Conservation (phyloP, 1,140 invertebrate genomes). For the Pectinophora gossypiella region DNA sequence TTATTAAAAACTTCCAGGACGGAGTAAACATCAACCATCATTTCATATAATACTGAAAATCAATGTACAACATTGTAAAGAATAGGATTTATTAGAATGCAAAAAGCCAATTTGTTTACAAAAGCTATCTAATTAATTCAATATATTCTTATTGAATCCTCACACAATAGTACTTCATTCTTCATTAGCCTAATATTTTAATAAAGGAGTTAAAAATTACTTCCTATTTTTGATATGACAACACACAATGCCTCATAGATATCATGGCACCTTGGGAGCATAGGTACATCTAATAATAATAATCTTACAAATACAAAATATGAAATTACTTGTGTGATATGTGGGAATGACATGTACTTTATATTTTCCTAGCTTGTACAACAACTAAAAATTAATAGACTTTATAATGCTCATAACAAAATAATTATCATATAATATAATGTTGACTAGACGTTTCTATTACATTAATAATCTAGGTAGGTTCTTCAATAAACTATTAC, state of each 20-base stretch:
- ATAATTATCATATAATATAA: conserved; percentile 3
- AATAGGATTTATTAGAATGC: conserved; percentile 2
- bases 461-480: background rate
- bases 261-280: conserved; percentile 44
- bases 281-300: conserved; percentile 1
- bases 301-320: background rate
- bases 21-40: conserved; percentile 1
- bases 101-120: conserved; percentile 24
- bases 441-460: conserved; percentile 9
- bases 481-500: conserved; percentile 12
- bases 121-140: conserved; percentile 20
- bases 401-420: background rate
- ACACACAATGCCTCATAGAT: conserved; percentile 17
- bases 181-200: background rate
- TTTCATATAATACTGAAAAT: background rate
- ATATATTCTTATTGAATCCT: background rate
- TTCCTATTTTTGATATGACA: background rate
- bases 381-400: background rate
- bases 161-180: background rate
- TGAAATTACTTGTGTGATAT: conserved; percentile 30
- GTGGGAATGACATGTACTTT: conserved; percentile 37
- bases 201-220: background rate
- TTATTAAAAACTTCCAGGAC: conserved; percentile 5
- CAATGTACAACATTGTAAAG: background rate
- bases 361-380: background rate